Conservation (phyloP, 1,140 invertebrate species). For the Pachypsylla venusta region DNA sequence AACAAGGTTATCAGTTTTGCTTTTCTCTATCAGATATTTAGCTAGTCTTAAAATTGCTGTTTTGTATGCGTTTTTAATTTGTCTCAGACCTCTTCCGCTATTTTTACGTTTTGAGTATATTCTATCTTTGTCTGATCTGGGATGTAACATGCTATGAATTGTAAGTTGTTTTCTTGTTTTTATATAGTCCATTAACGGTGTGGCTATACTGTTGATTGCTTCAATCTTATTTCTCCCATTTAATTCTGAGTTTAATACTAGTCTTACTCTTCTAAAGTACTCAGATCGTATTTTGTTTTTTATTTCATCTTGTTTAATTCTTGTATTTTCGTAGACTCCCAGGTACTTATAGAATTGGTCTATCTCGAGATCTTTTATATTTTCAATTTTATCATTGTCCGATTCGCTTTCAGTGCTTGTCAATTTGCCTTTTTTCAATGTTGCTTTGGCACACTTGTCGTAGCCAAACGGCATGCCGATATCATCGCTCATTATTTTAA, state of each 20-base stretch:
- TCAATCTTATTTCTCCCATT: not conserved
- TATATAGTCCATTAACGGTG: constrained; percentile 1
- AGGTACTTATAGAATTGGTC: constrained; percentile 5
- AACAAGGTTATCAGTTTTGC: not conserved
- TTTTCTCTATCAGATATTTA: not conserved
- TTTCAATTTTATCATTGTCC: not conserved
- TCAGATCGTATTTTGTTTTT: not conserved
- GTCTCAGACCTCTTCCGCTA: not conserved
- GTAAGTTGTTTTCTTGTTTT: constrained; percentile 1
- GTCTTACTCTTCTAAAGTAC: not conserved
- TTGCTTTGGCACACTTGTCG: constrained; percentile 9
- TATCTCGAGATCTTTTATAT: not conserved
- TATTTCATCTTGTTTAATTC: not conserved
- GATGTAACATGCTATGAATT: not conserved
- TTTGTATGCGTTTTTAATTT: not conserved
- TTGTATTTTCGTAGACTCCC: not conserved
- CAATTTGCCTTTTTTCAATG: not conserved
- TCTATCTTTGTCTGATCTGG: not conserved
- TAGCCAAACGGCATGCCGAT: not conserved
- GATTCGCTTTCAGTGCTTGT: not conserved
- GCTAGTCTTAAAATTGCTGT: not conserved
- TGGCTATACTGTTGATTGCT: not conserved
- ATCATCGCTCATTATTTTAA: not conserved
- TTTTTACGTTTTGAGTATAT: not conserved
- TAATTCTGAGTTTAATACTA: not conserved